Conservation (phyloP, 2,888 invertebrate species). For the Drosophila colorata region DNA sequence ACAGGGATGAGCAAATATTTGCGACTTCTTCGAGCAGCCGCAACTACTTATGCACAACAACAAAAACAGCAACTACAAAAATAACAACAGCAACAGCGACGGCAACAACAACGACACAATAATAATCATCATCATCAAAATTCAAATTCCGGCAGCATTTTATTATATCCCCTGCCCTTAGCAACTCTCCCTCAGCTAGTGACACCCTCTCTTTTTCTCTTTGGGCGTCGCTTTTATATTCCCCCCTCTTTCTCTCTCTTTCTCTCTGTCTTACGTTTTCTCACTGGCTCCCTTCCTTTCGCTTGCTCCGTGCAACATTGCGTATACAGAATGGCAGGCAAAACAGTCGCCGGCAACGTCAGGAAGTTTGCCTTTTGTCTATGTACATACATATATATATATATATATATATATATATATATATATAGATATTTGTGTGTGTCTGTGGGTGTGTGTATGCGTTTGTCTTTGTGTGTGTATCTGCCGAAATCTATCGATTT, state of each 20-base stretch:
- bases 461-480: slow-evolving; percentile 53
- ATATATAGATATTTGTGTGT: slow-evolving; percentile 15
- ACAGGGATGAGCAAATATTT: slow-evolving; percentile 40
- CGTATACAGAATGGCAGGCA: slow-evolving; percentile 57
- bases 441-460: slow-evolving; percentile 8
- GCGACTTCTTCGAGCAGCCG: slow-evolving; percentile 8
- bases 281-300: background rate
- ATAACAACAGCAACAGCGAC: background rate
- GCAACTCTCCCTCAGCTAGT: slow-evolving; percentile 1
- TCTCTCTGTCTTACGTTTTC: background rate
- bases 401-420: background rate
- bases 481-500: slow-evolving; percentile 75
- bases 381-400: background rate
- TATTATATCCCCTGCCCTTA: slow-evolving; percentile 5
- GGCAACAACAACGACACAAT: slow-evolving; percentile 11
- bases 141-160: slow-evolving; percentile 48
- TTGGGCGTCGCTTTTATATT: background rate
- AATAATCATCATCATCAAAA: slow-evolving; percentile 59
- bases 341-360: slow-evolving; percentile 53
- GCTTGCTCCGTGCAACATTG: slow-evolving; percentile 32
- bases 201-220: background rate
- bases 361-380: slow-evolving; percentile 44
- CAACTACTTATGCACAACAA: slow-evolving; percentile 22
- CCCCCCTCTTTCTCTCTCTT: background rate
- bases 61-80: slow-evolving; percentile 10